phyloP scores from a whole-genome alignment of 2,888 invertebrate species.

The Andrena flavipes region DNA sequence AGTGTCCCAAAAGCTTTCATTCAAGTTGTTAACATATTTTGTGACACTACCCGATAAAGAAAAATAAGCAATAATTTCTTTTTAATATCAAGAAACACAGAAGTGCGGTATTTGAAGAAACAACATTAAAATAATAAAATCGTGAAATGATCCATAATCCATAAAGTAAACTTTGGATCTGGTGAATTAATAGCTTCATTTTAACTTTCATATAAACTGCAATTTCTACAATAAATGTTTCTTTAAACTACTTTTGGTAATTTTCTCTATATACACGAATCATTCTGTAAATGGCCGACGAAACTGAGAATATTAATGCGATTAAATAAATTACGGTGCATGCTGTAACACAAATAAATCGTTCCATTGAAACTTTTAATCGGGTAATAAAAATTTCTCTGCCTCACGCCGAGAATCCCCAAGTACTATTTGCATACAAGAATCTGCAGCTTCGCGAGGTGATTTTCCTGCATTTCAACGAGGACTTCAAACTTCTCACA shows the following conservation, averaged over 20 bases:
- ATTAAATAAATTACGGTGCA: not conserved
- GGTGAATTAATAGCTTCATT: not conserved
- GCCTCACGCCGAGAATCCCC: not conserved
- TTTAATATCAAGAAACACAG: too few species aligned
- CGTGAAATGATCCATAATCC: not conserved
- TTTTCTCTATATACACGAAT: too few species aligned
- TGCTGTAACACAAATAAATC: not conserved
- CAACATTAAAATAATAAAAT: not conserved
- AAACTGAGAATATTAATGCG: not conserved
- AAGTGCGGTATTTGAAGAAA: too few species aligned
- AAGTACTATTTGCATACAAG: conserved; percentile 32
- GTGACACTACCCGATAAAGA: too few species aligned
- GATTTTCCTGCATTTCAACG: conserved; percentile 28
- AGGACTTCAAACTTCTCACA: conserved; percentile 6
- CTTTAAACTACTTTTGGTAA: too few species aligned
- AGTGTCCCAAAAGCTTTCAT: too few species aligned
- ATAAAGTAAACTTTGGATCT: not conserved
- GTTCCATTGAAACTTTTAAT: conserved; percentile 6
- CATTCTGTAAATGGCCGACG: too few species aligned
- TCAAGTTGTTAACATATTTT: too few species aligned
- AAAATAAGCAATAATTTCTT: too few species aligned
- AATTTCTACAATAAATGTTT: not conserved
- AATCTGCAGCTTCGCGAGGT: not conserved
- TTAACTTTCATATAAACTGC: not conserved
- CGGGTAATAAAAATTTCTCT: conserved; percentile 26